Base-by-base conservation (phyloP, 1,140 invertebrate species). In the Chrysomallon squamiferum region DNA sequence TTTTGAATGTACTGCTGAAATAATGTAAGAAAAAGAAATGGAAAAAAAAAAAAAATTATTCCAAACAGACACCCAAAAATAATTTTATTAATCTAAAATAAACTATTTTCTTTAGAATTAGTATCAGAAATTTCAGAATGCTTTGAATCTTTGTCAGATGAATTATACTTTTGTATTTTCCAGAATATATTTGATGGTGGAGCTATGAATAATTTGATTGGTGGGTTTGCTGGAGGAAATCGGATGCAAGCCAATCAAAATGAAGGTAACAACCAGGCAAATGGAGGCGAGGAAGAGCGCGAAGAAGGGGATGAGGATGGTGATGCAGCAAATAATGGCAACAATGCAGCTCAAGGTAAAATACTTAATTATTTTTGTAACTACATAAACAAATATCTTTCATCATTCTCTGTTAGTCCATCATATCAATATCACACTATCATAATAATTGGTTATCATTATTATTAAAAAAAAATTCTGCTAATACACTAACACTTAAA, bases 211-310 rank as follows among this genome's bases (percentile, higher is more conserved):
- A 78, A 81, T 62, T 33, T 77, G 59, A 70, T 79, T 58, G 66
- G 75, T 66, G 63, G 73, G 59, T 73, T 91, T 91, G 62, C 89
- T 90, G 73, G 76, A 2, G 72, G 68, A 25, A 69, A 57, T 20
- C 54, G 54, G 38, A 70, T 57, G 35, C 59, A 60, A 63, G 77
- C 59, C 61, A 75, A 77, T 75, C 63, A 72, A 38, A 78, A 78
- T 71, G 79, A 71, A 50, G 71, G 60, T 57, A 79, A 72, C 67
- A 69, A 73, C 38, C 68, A 61, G 43, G 62, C 72, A 73, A 72
- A 73, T 15, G 81, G 54, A 43, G 70, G 66, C 20, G 76, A 35
- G 18, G 79, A 30, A 22, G 71, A 47, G 27, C 67, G 73, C 56
- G 75, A 72, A n/a, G 76, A 69, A 18, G 77, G 68, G 3, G 73